These are phyloP conservation scores for Drosophila prolongata DNA, from an alignment of 2,888 invertebrate species.

Conservation along the genomic window DNA sequence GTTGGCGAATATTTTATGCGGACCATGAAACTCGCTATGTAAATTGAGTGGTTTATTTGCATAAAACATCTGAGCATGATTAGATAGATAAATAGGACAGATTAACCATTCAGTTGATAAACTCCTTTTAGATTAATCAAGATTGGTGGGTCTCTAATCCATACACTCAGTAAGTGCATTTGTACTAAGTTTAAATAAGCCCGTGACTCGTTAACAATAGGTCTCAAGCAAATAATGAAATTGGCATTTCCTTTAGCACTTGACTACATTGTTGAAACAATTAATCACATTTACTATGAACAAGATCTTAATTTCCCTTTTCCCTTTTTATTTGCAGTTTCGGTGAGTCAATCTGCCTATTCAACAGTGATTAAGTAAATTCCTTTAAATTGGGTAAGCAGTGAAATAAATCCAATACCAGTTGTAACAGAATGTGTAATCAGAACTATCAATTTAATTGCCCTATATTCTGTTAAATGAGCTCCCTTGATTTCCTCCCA, in stretches of 20 bases:
- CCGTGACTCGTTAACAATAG: not conserved
- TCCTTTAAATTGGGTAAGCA: constrained; percentile 9
- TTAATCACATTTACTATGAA: constrained; percentile 10
- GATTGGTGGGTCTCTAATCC: not conserved
- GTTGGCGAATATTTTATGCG: constrained; percentile 5
- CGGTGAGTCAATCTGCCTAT: constrained; percentile 61
- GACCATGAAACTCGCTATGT: constrained; percentile 21
- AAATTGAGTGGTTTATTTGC: constrained; percentile 19
- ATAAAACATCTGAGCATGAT: constrained; percentile 13
- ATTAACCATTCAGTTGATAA: constrained; percentile 5
- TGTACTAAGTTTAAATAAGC: not conserved
- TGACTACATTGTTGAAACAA: constrained; percentile 5
- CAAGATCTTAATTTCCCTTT: constrained; percentile 27
- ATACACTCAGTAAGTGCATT: not conserved
- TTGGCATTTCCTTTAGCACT: constrained; percentile 32
- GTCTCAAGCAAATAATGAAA: constrained; percentile 1
- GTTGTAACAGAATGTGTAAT: not conserved
- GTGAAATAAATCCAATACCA: not conserved
- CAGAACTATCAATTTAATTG: not conserved
- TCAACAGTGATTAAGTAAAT: constrained; percentile 1
- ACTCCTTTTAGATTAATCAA: constrained; percentile 2
- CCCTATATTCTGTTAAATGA: constrained; percentile 1
- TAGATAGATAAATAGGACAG: constrained; percentile 14
- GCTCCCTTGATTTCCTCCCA: constrained; percentile 9
- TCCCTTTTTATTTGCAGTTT: constrained; percentile 62